Conservation (phyloP, 2,888 invertebrate species). For the Andrena bucephala region DNA sequence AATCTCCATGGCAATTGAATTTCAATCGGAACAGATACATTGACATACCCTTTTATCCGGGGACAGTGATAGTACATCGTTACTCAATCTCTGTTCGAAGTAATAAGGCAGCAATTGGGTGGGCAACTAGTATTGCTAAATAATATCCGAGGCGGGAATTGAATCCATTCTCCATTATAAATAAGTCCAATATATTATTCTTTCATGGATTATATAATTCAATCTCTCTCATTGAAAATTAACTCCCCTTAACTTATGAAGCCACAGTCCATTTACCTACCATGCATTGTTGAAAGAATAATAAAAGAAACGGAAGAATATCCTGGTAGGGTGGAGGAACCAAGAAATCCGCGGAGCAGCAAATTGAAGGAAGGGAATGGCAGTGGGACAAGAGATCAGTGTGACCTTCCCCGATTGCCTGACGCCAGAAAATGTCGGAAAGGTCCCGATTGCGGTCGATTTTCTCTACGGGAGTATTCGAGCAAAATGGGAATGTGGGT, state of each 20-base stretch:
- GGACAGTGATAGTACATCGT: not conserved
- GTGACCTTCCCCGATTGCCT: slow-evolving; percentile 29
- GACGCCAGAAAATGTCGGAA: slow-evolving; percentile 34
- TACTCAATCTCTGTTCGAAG: not conserved
- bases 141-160: not conserved
- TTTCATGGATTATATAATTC: too few species aligned
- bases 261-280: not conserved
- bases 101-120: too few species aligned
- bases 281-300: not conserved
- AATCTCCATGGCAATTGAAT: slow-evolving; percentile 41
- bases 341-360: not conserved
- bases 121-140: not conserved
- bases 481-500: slow-evolving; percentile 65
- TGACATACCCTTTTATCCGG: not conserved
- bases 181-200: too few species aligned
- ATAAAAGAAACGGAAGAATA: not conserved
- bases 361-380: not conserved
- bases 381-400: not conserved
- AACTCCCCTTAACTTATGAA: not conserved
- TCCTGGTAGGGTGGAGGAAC: not conserved
- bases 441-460: slow-evolving; percentile 46
- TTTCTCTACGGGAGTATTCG: slow-evolving; percentile 53
- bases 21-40: slow-evolving; percentile 16
- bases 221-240: too few species aligned
- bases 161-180: not conserved